A percentile compares a stretch with the other conserved stretches of the same genome.
Conservation (phyloP, 92 coral and sea anemone genomes). For the Phymanthus crucifer region DNA sequence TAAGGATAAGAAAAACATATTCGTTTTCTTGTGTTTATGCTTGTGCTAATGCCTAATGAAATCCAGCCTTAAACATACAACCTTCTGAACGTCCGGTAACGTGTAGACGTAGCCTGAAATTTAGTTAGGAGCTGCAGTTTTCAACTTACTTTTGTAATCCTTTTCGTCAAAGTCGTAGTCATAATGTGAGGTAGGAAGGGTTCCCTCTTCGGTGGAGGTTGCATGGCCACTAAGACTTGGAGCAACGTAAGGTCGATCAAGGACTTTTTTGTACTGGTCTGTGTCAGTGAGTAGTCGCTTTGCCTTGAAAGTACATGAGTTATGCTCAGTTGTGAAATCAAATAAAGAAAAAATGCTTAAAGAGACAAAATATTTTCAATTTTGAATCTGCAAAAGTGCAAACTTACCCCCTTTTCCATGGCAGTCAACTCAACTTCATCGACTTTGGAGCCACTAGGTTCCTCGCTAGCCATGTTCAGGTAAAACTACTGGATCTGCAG, state of each 20-base stretch:
- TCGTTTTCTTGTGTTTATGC: no score
- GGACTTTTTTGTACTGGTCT: slow-evolving; percentile 71
- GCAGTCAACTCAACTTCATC: slow-evolving; percentile 20
- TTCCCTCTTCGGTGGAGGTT: slow-evolving; percentile 31
- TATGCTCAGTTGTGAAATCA: neutral
- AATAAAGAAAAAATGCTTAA: neutral
- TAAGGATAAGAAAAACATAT: no score
- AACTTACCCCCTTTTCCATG: slow-evolving; percentile 12
- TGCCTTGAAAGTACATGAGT: slow-evolving; percentile 24
- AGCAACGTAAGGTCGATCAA: slow-evolving; percentile 68
- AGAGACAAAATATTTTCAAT: neutral
- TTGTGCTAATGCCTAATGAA: no score
- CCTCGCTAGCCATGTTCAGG: slow-evolving; percentile 39
- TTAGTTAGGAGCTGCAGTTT: no score
- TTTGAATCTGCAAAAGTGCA: neutral
- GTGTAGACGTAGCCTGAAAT: no score
- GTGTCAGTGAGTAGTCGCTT: slow-evolving; percentile 44
- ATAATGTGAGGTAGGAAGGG: slow-evolving; percentile 68
- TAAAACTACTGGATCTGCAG: slow-evolving; percentile 14
- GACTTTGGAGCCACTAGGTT: neutral
- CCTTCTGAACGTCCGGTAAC: no score
- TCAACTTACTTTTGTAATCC: slow-evolving; percentile 72
- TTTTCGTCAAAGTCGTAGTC: slow-evolving; percentile 82
- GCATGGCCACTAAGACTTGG: slow-evolving; percentile 43
- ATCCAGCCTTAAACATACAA: no score